Evolutionary conservation across 2,888 invertebrate species (phyloP).

Genomic region (Podabrus alpinus): DNA sequence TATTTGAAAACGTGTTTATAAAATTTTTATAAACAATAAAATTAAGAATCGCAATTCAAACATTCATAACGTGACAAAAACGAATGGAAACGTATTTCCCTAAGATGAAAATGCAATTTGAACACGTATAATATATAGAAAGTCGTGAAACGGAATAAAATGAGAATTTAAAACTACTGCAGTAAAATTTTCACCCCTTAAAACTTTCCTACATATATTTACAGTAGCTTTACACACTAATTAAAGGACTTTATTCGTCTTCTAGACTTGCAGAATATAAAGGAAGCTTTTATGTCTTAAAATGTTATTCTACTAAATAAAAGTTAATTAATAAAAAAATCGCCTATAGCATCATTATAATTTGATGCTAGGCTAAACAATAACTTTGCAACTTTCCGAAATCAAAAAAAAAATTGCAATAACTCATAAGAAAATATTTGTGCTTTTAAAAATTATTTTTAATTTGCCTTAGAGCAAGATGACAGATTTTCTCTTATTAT

Average conservation of each 20-base stretch:
- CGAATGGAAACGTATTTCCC: constrained; percentile 14
- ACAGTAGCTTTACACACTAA: constrained; percentile 14
- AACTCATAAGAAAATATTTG: not conserved
- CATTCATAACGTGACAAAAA: constrained; percentile 16
- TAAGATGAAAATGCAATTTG: constrained; percentile 19
- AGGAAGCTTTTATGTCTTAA: constrained; percentile 7
- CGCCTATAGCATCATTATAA: constrained; percentile 20
- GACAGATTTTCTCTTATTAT: not conserved
- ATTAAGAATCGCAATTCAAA: constrained; percentile 20
- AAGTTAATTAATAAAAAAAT: constrained; percentile 10
- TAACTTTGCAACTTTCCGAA: not conserved
- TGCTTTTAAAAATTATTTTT: constrained; percentile 9
- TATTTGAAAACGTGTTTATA: not conserved
- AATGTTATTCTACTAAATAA: constrained; percentile 5
- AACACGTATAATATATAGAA: constrained; percentile 15
- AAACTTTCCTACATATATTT: constrained; percentile 14
- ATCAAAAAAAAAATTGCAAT: not conserved
- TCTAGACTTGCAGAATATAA: not conserved
- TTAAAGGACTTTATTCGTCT: constrained; percentile 15
- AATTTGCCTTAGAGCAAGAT: constrained; percentile 2
- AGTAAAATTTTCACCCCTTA: constrained; percentile 14
- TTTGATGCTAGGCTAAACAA: constrained; percentile 5
- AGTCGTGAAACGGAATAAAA: constrained; percentile 15
- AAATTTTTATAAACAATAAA: constrained; percentile 1
- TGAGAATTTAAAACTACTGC: constrained; percentile 11